A percentile compares a stretch with the other conserved stretches of the same genome.
Conservation (phyloP, 1,140 invertebrate genomes). For the Protaetia brevitarsis region DNA sequence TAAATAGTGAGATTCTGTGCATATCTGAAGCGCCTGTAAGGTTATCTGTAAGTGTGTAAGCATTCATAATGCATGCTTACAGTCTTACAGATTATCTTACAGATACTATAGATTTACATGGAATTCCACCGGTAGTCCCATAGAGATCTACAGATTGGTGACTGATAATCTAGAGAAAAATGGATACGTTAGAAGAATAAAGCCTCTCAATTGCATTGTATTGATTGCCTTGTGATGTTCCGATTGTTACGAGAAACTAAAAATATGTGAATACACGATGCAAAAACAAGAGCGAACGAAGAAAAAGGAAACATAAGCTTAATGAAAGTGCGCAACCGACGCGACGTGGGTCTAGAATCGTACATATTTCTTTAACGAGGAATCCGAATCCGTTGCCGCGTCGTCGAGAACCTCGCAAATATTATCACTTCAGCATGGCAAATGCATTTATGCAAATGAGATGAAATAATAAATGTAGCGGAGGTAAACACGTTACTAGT, state of each 20-base stretch:
- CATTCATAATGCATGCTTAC: no score
- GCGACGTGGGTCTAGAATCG: background rate
- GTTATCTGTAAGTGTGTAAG: no score
- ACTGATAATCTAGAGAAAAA: no score
- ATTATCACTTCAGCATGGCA: slow-evolving; percentile 20
- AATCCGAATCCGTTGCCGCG: background rate
- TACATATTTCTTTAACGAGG: slow-evolving; percentile 5
- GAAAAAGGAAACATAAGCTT: background rate
- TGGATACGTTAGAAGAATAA: no score
- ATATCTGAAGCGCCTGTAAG: no score
- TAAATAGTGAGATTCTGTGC: no score
- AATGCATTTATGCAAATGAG: slow-evolving; percentile 26
- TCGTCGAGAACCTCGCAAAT: slow-evolving; percentile 13
- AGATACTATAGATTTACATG: no score
- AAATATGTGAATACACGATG: background rate
- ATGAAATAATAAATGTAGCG: slow-evolving; percentile 30
- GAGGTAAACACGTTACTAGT: slow-evolving; percentile 27
- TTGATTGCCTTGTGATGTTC: no score
- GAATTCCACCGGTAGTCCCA: no score
- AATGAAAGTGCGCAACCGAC: background rate
- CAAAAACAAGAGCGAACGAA: background rate
- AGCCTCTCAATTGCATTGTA: no score
- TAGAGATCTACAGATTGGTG: no score
- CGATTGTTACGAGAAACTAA: background rate
- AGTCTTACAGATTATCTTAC: no score